Conservation (phyloP, 2,797 vertebrate genomes). For the Micropoecilia bifurca region DNA sequence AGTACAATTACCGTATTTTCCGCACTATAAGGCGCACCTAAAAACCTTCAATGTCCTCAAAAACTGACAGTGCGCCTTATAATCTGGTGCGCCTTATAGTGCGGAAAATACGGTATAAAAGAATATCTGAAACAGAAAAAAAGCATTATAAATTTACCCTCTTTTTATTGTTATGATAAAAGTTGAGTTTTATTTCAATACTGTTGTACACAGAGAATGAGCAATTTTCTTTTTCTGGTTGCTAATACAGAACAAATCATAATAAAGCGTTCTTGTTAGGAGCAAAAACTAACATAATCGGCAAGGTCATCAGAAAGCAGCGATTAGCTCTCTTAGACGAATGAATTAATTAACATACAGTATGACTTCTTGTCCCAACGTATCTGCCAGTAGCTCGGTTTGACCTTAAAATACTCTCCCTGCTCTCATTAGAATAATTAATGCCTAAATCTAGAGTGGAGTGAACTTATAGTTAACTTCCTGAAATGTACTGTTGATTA, state of each 20-base stretch:
- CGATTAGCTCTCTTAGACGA: conserved; percentile 44
- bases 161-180: conserved; percentile 2
- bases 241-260: conserved; percentile 37
- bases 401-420: conserved; percentile 75
- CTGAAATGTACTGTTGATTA: conserved; percentile 68
- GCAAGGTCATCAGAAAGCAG: conserved; percentile 70
- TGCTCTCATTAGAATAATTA: conserved; percentile 82
- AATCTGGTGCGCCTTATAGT: too few species aligned
- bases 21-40: too few species aligned
- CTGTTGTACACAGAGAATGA: conserved; percentile 15
- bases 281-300: conserved; percentile 25
- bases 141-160: background rate
- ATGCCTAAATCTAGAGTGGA: conserved; percentile 65
- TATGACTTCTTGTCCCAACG: conserved; percentile 57
- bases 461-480: conserved; percentile 48
- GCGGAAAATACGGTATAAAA: background rate
- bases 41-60: too few species aligned
- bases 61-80: too few species aligned
- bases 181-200: conserved; percentile 16
- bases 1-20: background rate
- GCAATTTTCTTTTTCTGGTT: conserved; percentile 40
- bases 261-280: conserved; percentile 50
- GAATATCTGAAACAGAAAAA: background rate
- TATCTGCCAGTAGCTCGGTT: conserved; percentile 64
- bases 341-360: conserved; percentile 69